These are phyloP conservation scores for Aphaenogaster ashmeadi DNA, from an alignment of 1,140 invertebrate species.

Conservation along the genomic window DNA sequence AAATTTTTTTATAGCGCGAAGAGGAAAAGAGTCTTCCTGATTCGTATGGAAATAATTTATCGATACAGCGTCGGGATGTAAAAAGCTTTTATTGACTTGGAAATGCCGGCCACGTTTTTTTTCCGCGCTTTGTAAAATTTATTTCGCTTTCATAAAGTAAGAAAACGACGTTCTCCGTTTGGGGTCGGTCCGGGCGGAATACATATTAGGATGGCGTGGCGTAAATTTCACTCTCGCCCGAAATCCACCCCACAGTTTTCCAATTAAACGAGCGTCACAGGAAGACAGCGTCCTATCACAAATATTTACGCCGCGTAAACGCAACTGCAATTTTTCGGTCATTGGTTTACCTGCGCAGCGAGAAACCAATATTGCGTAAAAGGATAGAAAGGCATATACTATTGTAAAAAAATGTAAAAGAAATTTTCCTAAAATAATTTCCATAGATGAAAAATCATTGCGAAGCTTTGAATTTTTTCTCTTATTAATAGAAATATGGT, in stretches of 20 bases:
- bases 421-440: conserved; percentile 4
- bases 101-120: background rate
- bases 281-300: conserved; percentile 4
- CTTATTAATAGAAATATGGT: background rate
- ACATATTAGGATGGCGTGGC: conserved; percentile 28
- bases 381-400: background rate
- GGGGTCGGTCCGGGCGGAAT: background rate
- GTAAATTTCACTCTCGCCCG: conserved; percentile 40
- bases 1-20: conserved; percentile 5
- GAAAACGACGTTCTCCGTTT: conserved; percentile 10
- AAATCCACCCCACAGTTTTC: conserved; percentile 37
- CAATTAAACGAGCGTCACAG: conserved; percentile 50
- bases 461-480: background rate
- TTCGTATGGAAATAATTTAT: conserved; percentile 54
- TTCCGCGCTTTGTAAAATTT: conserved; percentile 27
- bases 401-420: background rate
- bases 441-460: background rate
- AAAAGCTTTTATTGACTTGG: conserved; percentile 51
- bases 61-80: conserved; percentile 5
- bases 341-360: background rate
- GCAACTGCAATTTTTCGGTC: conserved; percentile 46
- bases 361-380: conserved; percentile 15
- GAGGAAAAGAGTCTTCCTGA: background rate
- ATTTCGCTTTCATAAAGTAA: conserved; percentile 39
- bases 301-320: conserved; percentile 56